Evolutionary conservation across 2,888 invertebrate genomes (phyloP), one percentile per base, ranked within the genome.

Genomic region (Lasioglossum leucozonium): DNA sequence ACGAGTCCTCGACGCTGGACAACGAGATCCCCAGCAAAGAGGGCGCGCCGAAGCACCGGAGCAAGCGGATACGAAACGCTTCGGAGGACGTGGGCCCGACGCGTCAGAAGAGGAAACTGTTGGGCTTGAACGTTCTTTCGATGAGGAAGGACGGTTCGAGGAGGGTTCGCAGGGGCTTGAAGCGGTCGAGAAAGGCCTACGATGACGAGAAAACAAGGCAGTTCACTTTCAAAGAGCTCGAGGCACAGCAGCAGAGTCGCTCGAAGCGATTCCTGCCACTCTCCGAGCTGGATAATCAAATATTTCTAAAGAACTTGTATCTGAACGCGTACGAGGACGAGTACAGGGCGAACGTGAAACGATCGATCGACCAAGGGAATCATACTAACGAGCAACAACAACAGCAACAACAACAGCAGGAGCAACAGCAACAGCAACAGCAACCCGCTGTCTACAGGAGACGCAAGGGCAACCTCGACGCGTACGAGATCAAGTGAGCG

Each of bases 281-380:
- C 30, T 92, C 92, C 40, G 94, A 94, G 91, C 90, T 93, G 80
- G 94, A 93, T 91, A 94, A 94, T 93, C 94, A 95, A 94, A 94
- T 93, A 85, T 92, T 93, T 80, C 91, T 95, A 58, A 95, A 94
- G 86, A 94, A 94, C 89, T 91, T 94, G 81, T 95, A 95, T 92
- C 92, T 94, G 58, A 92, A 93, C 80, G 93, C 93, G 82, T 94
- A 94, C 89, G 94, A 95, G 87, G 93, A 94, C 76, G 94, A 93
- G 87, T 95, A 95, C 89, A 92, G 93, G 87, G 93, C 93, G 81
- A 95, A 94, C 90, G 94, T 94, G 26, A 94, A 94, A 90, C 94
- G 94, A 85, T 95, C 94, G 81, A 90, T 94, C 78, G 82, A 42
- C 2, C 81, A 72, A 42, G 79, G 47, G 10, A 84, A 88, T 37